Evolutionary conservation across 2,797 vertebrate species (phyloP).

Genomic region (Peromyscus attwateri): DNA sequence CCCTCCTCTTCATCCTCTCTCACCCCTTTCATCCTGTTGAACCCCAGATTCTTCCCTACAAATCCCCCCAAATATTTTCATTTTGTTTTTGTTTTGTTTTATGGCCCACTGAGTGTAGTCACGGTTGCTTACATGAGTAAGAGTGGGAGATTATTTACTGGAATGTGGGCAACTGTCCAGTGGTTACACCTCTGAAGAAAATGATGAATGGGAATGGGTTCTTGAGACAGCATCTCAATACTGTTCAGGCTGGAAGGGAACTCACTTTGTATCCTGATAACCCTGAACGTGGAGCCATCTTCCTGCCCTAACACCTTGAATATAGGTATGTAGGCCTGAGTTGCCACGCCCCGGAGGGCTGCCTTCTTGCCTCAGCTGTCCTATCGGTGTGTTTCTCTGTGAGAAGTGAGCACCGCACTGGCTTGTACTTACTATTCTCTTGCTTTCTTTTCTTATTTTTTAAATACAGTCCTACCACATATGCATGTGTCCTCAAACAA

Average conservation of each 20-base stretch:
- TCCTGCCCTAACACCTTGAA: not conserved
- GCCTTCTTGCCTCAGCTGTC: not conserved
- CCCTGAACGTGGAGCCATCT: not conserved
- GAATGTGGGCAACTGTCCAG: not conserved
- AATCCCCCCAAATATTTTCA: not conserved
- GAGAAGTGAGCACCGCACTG: not conserved
- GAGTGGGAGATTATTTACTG: not conserved
- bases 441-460: conserved; percentile 1
- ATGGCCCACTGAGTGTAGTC: not conserved
- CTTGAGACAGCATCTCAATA: not conserved
- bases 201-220: not conserved
- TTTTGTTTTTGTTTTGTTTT: not conserved
- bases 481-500: conserved; percentile 60
- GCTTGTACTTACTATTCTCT: not conserved
- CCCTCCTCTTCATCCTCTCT: fast-evolving
- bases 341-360: fast-evolving
- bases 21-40: not conserved
- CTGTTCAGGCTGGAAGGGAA: too few species aligned
- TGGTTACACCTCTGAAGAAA: not conserved
- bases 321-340: not conserved
- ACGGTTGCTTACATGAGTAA: too few species aligned
- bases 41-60: too few species aligned
- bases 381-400: not conserved
- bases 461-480: conserved; percentile 41
- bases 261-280: not conserved